A percentile compares a stretch with the other conserved stretches of the same genome.
Evolutionary conservation across 2,797 vertebrate species (phyloP).

Genomic region (Monodelphis domestica): DNA sequence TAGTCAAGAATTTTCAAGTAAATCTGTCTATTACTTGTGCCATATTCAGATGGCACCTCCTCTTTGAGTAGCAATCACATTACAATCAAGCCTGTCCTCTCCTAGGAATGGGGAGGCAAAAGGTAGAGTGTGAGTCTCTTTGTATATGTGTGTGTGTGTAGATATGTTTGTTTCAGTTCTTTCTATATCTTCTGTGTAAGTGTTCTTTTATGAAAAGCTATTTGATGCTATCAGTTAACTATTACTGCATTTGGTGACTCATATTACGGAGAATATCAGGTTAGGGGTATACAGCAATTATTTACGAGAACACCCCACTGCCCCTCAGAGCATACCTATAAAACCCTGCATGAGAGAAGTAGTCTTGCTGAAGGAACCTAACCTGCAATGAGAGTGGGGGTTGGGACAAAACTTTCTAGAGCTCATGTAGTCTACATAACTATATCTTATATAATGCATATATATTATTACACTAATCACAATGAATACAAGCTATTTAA

Average conservation of each 20-base stretch:
- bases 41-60: not conserved
- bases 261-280: not conserved
- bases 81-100: not conserved
- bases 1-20: not conserved
- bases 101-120: not conserved
- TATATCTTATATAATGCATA: not conserved
- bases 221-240: not conserved
- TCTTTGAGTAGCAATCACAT: not conserved
- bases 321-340: not conserved
- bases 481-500: conserved; percentile 19
- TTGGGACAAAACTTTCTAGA: not conserved
- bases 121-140: not conserved
- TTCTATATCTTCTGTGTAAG: not conserved
- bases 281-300: not conserved
- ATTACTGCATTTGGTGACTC: not conserved
- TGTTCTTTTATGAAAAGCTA: not conserved
- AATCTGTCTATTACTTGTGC: not conserved
- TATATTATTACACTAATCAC: not conserved
- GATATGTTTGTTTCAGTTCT: not conserved
- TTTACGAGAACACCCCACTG: not conserved
- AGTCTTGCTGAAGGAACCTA: not conserved
- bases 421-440: not conserved
- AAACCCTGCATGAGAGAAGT: not conserved
- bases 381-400: not conserved
- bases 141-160: not conserved